A percentile compares a stretch with the other conserved stretches of the same genome.
These are phyloP conservation scores for Hippoglossus stenolepis DNA, from an alignment of 2,113 vertebrate genomes.

Conservation along the genomic window DNA sequence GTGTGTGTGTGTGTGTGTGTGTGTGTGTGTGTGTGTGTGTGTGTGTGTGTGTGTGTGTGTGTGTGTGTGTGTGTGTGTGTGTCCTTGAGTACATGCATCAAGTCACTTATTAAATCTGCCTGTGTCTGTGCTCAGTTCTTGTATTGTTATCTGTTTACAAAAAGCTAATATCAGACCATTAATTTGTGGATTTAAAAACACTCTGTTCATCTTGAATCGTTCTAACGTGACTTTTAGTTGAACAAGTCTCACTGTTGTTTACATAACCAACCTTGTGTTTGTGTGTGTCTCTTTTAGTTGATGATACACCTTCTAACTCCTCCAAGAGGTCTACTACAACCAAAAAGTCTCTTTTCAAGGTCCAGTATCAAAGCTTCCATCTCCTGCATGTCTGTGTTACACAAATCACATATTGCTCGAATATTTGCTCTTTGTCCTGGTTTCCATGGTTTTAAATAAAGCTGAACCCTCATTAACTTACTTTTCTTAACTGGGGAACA, in stretches of 20 bases:
- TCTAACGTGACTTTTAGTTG: too few species aligned
- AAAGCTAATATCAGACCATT: too few species aligned
- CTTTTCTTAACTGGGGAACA: neutral
- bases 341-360: conserved; percentile 74
- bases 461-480: neutral
- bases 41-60: neutral
- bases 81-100: too few species aligned
- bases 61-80: too few species aligned
- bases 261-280: conserved; percentile 17
- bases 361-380: conserved; percentile 42
- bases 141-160: too few species aligned
- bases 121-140: neutral
- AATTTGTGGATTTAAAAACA: too few species aligned
- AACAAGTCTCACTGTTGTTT: neutral
- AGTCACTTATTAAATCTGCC: too few species aligned
- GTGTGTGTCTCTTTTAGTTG: conserved; percentile 65
- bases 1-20: too few species aligned
- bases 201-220: too few species aligned
- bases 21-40: neutral
- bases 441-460: neutral
- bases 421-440: neutral
- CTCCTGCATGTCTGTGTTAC: too few species aligned
- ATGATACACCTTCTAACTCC: conserved; percentile 60
- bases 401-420: neutral
- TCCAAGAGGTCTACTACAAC: conserved; percentile 54